Conservation (phyloP, 2,113 vertebrate species). For the Vulpes lagopus region DNA sequence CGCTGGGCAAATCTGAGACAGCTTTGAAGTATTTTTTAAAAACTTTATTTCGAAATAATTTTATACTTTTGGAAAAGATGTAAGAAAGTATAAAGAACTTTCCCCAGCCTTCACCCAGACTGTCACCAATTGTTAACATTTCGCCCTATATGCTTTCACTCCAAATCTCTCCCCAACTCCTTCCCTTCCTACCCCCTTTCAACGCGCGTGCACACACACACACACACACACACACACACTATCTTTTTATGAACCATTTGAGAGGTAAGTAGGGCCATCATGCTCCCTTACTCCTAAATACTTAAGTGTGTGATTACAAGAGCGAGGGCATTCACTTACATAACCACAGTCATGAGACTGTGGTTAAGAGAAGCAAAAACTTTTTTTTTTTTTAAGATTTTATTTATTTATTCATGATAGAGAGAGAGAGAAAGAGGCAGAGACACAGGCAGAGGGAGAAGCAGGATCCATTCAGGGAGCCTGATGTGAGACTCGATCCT, state of each 20-base stretch:
- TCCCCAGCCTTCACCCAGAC: neutral
- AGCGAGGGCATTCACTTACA: neutral
- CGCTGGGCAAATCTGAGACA: constrained; percentile 44
- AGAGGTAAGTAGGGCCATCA: neutral
- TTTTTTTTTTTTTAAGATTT: neutral
- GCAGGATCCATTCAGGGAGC: no score
- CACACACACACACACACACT: neutral
- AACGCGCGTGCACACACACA: neutral
- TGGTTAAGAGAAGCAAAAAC: neutral
- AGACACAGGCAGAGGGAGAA: no score
- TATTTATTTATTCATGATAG: no score
- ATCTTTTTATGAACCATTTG: neutral
- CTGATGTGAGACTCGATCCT: no score
- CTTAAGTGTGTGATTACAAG: neutral
- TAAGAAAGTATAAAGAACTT: neutral
- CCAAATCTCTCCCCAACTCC: neutral
- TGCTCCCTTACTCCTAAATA: neutral
- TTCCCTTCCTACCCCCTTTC: no score
- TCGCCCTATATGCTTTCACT: neutral
- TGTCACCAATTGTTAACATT: neutral
- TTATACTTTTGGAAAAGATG: constrained; percentile 8
- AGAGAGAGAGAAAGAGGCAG: no score
- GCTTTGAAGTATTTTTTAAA: constrained; percentile 75
- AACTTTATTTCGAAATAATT: constrained; percentile 59
- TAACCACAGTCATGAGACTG: neutral